Evolutionary conservation across 2,113 vertebrate species (phyloP), one percentile per base, ranked within the genome.

Genomic region (Embiotoca jacksoni): DNA sequence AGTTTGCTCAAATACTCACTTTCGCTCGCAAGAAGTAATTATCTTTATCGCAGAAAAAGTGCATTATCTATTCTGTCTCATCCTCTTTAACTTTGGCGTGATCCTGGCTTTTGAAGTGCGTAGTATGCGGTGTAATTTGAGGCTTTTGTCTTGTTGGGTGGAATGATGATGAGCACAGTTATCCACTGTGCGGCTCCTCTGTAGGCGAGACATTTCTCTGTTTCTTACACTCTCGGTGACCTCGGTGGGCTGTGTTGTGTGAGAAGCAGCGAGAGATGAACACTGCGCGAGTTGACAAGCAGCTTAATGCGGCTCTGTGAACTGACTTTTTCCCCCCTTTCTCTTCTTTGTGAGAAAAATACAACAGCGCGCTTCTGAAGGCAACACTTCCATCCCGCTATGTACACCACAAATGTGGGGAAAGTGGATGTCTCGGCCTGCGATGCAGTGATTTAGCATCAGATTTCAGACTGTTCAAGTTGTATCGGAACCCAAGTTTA

Each of bases 221-320:
- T 55, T 37, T 59, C 63, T 58, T 30, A 30, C 70, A 65, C 57
- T 53, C 69, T 64, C 39, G 9, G 61, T 81, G 89, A 93, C 80
- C 82, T 62, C 36, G 53, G 92, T 91, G 89, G 91, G 87, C 32
- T 41, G 57, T 69, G 72, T 53, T 78, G 78, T 72, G 65, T 64
- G 80, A 82, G 69, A 37, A 63, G 55, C 66, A 58, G 39, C 58
- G 16, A 5, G 52, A 76, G 65, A 69, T 67, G 46, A 86, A 72
- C 30, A 47, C 74, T 73, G 72, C 55, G 68, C 53, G 57, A 81
- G 59, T 7, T 52, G 50, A 65, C 33, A 31, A 33, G 63, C 10
- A 56, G 35, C 11, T 41, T 62, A 41, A 33, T 49, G 66, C 47
- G 32, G 35, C 50, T 77, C 13, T 58, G 36, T 35, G 32, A 30